Base-by-base conservation (phyloP, 1,140 invertebrate species). In the Ericerus pela region DNA sequence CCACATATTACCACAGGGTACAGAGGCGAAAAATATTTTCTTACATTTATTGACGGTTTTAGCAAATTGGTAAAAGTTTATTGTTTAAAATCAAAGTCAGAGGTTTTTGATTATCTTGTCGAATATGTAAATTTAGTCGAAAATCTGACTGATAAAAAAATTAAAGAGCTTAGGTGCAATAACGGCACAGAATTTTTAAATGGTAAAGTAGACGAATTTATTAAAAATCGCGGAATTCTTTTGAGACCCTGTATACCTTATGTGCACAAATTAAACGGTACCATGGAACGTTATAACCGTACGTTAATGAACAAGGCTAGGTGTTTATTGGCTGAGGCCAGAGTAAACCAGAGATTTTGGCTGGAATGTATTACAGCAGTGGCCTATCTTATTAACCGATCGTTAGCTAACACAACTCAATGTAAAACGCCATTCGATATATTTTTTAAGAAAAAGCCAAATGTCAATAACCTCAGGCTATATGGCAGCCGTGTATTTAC, bases 11-110 rank as follows among this genome's bases (percentile, higher is more conserved):
- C 58, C 5, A 22, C 55, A 12, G 47, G 61, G 11, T 37, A 47
- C 28, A 57, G 61, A 27, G 60, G 59, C 31, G 58, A 61, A 55
- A 60, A 54, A n/a, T 68, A 65, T 43, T 62, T 62, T 47, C 54
- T 64, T 2, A 59, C 59, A 0, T 63, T 66, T 53, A 62, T 66
- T 12, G 65, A 67, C 41, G 63, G 67, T 51, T 68, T 54, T 33
- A 61, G 61, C 4, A 59, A 66, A 58, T 64, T 61, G 28, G 59
- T 55, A 10, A 54, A 31, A 65, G 38, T 41, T 55, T 22, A 22
- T 66, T 10, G 43, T 58, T 47, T 20, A 28, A 18, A 66, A 66
- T 58, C 47, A 51, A 27, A 61, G 63, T 58, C 61, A 62, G 2
- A n/a, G n/a, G n/a, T n/a, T n/a, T 51, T 51, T 36, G 29, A 43